Base-by-base conservation (phyloP, 2,888 invertebrate genomes). In the Bombyx huttoni region DNA sequence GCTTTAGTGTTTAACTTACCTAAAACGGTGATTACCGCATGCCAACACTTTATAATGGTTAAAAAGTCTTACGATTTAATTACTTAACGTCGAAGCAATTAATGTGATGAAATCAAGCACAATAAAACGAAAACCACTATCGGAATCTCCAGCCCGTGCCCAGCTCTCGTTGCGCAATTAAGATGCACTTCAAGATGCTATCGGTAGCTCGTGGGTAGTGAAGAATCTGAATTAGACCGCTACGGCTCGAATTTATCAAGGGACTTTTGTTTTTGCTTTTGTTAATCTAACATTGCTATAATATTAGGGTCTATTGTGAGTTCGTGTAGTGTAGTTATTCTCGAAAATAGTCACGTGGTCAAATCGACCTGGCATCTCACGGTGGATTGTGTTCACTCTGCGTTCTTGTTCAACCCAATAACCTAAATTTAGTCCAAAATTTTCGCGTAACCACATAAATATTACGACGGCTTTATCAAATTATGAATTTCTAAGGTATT, bases 171-270 rank as follows among this genome's bases (percentile, higher is more conserved):
- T 78, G 69, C 72, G 75, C 75, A 81, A 80, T 76, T 70, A 72
- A 72, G 74, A 77, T 75, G 69, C 70, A 71, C 62, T 58, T 47
- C 51, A 53, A 67, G 76, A 76, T 78, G 61, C 59, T 65, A 72
- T 75, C 70, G 61, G 46, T 33, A 56, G 56, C 51, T 40, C 40
- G 40, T 40, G 40, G 40, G 40, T 12, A 40, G 8, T 40, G 40
- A 40, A 7, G 12, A 40, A 40, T 40, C 40, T 12, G 40, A 40
- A 40, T 40, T 40, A 12, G 40, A 12, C 8, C 12, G 2, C 40
- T 40, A 12, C 12, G 40, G 40, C 6, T 10, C 2, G 3, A 12
- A 40, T 40, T 40, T 40, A 40, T 24, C 24, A 24, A 24, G 24
- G 24, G 5, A 24, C 3, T 24, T 24, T 24, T 1, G 24, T 24